Conservation (phyloP, 2,113 vertebrate species). For the Sebastes schlegelii region DNA sequence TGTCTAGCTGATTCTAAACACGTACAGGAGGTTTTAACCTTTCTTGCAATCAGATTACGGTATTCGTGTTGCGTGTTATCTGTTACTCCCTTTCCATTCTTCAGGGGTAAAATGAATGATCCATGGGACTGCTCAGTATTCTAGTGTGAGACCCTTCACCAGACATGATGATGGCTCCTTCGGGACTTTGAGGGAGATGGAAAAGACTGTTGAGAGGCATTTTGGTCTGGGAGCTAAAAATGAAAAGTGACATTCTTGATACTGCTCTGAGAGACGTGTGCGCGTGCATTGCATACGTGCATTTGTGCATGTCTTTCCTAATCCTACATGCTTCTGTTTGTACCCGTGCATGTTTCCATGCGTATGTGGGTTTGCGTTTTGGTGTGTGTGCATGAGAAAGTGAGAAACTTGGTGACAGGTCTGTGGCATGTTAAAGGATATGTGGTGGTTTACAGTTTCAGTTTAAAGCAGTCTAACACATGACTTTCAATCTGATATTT, state of each 20-base stretch:
- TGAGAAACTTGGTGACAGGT: slow-evolving; percentile 11
- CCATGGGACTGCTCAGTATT: slow-evolving; percentile 63
- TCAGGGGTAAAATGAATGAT: slow-evolving; percentile 54
- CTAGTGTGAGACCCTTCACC: slow-evolving; percentile 60
- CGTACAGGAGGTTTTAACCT: slow-evolving; percentile 20
- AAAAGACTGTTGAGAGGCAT: slow-evolving; percentile 60
- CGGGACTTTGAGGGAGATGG: slow-evolving; percentile 63
- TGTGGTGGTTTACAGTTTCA: slow-evolving; percentile 9
- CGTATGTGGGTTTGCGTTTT: slow-evolving; percentile 12
- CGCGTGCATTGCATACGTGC: neutral
- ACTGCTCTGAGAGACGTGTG: slow-evolving; percentile 2
- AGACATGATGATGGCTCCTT: slow-evolving; percentile 68
- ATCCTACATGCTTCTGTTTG: neutral
- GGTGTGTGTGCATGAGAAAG: neutral
- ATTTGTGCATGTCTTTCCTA: slow-evolving; percentile 2
- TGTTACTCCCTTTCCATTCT: slow-evolving; percentile 31
- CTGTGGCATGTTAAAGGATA: slow-evolving; percentile 16
- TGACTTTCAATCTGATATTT: slow-evolving; percentile 19
- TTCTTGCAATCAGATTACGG: slow-evolving; percentile 20
- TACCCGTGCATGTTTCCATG: neutral
- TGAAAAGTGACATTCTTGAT: slow-evolving; percentile 51
- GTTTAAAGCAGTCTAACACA: slow-evolving; percentile 12
- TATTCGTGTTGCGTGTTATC: slow-evolving; percentile 20
- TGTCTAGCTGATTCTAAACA: neutral
- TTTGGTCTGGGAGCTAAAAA: slow-evolving; percentile 52